Evolutionary conservation across 2,888 invertebrate species (phyloP), one percentile per base, ranked within the genome.

Genomic region (Dusona sp.): DNA sequence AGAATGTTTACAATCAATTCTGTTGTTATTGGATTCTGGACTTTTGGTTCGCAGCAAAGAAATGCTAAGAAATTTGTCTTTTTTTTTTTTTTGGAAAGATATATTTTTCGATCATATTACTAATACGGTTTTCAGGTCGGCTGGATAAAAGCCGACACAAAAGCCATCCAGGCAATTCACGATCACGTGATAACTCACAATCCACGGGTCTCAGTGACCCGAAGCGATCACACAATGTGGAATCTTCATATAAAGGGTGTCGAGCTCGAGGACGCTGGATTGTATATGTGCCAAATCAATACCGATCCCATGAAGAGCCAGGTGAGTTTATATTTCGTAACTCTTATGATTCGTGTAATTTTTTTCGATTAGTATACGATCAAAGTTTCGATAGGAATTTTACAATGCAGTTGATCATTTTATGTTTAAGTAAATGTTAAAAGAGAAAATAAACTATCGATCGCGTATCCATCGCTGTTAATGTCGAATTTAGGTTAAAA

Each of bases 291-390:
- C 94, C 98, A 98, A 95, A 97, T 98, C 92, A 98, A 98, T 95
- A 98, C 98, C 29, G 98, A 98, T 94, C 98, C 98, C 0, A 98
- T 98, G 98, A 97, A 97, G 94, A 98, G 97, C 94, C 98, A 98
- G 96, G 97, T 98, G 95, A 94, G 84, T 61, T 22, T 25, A 11
- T 25, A 3, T 22, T 25, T 54, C 51, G 19, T 0, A 9, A 22
- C 6, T 51, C n/a, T 6, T 13, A n/a, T 51, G 4, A n/a, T 51
- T 1, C 13, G 51, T 4, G 22, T 22, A 3, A 22, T 54, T 22
- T 54, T 22, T 54, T 54, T 42, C 3, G 42, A 33, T 33, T n/a
- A n/a, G 33, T 33, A 33, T 33, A 33, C 33, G 3, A 33, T 3
- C 33, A 9, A 42, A 42, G 42, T 42, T 42, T 13, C 42, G 42